Percentiles rank a stretch among this genome's conserved stretches.
These are phyloP conservation scores for Atta cephalotes DNA, from an alignment of 1,140 invertebrate species.

Conservation along the genomic window DNA sequence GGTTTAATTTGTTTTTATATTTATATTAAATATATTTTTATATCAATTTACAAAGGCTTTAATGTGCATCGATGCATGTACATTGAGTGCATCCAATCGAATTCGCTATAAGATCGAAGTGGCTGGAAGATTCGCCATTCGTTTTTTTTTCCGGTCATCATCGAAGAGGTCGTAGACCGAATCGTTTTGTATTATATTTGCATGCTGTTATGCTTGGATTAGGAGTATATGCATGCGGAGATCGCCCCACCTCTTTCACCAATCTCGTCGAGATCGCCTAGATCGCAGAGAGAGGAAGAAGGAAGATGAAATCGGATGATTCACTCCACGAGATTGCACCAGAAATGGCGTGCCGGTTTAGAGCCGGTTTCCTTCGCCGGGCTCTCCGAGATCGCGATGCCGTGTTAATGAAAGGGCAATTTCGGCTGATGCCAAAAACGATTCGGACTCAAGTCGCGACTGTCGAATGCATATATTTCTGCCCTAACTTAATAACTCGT, in stretches of 20 bases:
- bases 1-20: too few species aligned
- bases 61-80: too few species aligned
- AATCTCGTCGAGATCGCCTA: conserved; percentile 13
- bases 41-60: too few species aligned
- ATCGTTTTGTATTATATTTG: conserved; percentile 30
- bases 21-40: too few species aligned
- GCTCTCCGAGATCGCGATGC: conserved; percentile 11
- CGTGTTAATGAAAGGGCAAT: conserved; percentile 55
- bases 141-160: background rate
- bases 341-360: conserved; percentile 43
- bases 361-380: conserved; percentile 14
- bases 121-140: background rate
- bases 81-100: too few species aligned
- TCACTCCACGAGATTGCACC: conserved; percentile 29
- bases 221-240: conserved; percentile 14
- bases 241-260: background rate
- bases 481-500: conserved; percentile 9
- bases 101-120: background rate
- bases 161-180: conserved; percentile 30
- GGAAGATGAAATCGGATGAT: conserved; percentile 31
- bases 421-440: conserved; percentile 55
- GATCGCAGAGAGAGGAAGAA: conserved; percentile 4
- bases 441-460: conserved; percentile 24
- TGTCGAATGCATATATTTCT: conserved; percentile 11
- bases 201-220: conserved; percentile 16